Evolutionary conservation across 2,797 vertebrate species (phyloP).

Genomic region (Gymnoscopelus braueri): DNA sequence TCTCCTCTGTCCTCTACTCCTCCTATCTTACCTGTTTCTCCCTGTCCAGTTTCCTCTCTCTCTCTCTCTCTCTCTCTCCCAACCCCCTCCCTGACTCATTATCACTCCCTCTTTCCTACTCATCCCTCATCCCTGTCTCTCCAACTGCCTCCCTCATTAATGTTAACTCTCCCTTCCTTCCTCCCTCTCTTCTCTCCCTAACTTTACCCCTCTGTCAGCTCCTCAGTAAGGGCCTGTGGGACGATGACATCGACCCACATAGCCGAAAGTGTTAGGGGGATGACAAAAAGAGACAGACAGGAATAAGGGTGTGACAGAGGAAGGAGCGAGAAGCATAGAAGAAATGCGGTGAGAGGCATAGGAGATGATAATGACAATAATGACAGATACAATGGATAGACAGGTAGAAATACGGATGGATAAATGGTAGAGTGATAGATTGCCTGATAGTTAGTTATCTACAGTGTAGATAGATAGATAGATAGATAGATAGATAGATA

Average conservation of each 20-base stretch:
- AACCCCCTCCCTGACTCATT: neutral
- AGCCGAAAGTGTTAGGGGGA: neutral
- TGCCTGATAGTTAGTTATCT: no score
- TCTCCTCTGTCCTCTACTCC: constrained; percentile 14
- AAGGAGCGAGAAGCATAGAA: constrained; percentile 13
- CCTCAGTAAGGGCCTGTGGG: constrained; percentile 26
- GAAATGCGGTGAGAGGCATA: no score
- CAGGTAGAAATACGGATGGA: constrained; percentile 2
- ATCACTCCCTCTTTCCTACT: constrained; percentile 2
- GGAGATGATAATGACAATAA: no score
- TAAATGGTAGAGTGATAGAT: no score
- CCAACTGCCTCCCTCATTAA: constrained; percentile 1
- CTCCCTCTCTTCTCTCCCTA: constrained; percentile 11
- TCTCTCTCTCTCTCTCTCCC: neutral
- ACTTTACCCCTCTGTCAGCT: constrained; percentile 26
- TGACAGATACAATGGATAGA: no score
- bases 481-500: neutral
- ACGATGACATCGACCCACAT: constrained; percentile 16
- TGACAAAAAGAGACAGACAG: constrained; percentile 10
- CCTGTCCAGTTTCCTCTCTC: neutral
- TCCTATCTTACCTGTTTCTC: neutral
- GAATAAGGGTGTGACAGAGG: neutral
- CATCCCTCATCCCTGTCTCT: constrained; percentile 17
- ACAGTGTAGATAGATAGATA: constrained; percentile 21
- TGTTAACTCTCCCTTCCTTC: constrained; percentile 33